These are phyloP conservation scores for Trachelus iudaicus DNA, from an alignment of 2,888 invertebrate genomes.

Conservation along the genomic window DNA sequence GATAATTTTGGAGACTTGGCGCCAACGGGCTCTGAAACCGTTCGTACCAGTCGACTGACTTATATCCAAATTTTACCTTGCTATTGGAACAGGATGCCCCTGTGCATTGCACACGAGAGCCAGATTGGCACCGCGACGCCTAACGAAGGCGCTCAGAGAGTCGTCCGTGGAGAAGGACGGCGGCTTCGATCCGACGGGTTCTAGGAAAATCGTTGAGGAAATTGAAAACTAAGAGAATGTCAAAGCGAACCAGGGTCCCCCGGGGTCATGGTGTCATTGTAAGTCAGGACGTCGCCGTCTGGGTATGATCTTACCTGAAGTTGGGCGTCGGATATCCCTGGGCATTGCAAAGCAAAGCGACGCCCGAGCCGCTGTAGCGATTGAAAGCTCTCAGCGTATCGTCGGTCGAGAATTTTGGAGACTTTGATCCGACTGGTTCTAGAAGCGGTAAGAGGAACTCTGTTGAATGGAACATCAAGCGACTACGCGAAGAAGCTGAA, in stretches of 20 bases:
- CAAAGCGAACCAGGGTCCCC: not conserved
- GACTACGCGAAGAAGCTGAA: not conserved
- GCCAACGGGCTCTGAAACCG: conserved; percentile 65
- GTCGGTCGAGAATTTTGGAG: conserved; percentile 72
- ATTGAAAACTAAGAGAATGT: not conserved
- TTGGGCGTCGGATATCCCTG: conserved; percentile 67
- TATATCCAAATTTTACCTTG: conserved; percentile 70
- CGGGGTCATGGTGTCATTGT: not conserved
- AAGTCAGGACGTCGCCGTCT: not conserved
- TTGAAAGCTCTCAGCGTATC: conserved; percentile 17
- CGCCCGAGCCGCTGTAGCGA: conserved; percentile 16
- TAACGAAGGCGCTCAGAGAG: conserved; percentile 71
- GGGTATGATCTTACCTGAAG: conserved; percentile 63
- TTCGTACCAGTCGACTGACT: not conserved
- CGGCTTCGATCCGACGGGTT: conserved; percentile 76
- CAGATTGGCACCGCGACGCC: conserved; percentile 58
- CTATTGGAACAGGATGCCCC: conserved; percentile 76
- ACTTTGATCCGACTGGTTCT: conserved; percentile 75
- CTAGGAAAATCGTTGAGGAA: conserved; percentile 60
- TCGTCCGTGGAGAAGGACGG: conserved; percentile 75
- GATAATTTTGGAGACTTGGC: conserved; percentile 73
- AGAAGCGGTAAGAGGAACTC: conserved; percentile 40
- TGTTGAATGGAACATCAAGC: not conserved
- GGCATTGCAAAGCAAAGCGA: conserved; percentile 64
- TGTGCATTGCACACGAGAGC: conserved; percentile 70